Base-by-base conservation (phyloP, 2,888 invertebrate species). In the Latrodectus hesperus region DNA sequence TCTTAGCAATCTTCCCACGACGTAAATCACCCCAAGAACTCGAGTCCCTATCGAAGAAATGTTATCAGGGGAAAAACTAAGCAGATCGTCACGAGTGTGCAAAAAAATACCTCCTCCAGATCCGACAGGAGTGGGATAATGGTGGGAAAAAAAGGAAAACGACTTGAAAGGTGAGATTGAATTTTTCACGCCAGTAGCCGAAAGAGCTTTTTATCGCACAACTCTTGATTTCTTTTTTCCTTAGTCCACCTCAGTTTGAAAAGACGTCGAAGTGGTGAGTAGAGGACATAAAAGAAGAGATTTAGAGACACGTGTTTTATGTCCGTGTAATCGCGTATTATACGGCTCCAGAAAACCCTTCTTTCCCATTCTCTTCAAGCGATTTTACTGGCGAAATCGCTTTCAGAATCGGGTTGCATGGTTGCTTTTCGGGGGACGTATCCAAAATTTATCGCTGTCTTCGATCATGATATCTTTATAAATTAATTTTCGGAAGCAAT, bases 151-250 rank as follows among this genome's bases (percentile, higher is more conserved):
- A 38, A 49, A 60, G 26, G 64, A 38, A 64, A 78, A 84, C 78
- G 26, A 71, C 72, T 65, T 84, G 78, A 84, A 84, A 84, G 84
- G 84, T 84, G 84, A 84, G 84, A 84, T 84, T 84, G 84, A 84
- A 84, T 84, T 84, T 73, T 84, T 77, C 72, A 78, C 52, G 38
- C 68, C 70, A 64, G 83, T 70, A 68, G 76, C 83, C 38, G 14
- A 51, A 53, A 73, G 55, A n/a, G 67, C 49, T 68, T 55, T 60
- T 53, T 26, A 51, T 16, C 67, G 53, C 22, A 51, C 26, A 38
- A 51, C 14, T 71, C 52, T 79, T 79, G 53, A 55, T 55, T 60
- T 53, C 9, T 52, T 73, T 53, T 38, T 80, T 78, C 70, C 55
- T 78, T 70, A 22, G 55, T 53, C 53, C 74, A 17, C 51, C 72